Evolutionary conservation across 2,888 invertebrate species (phyloP).

Genomic region (Plebejus argus): DNA sequence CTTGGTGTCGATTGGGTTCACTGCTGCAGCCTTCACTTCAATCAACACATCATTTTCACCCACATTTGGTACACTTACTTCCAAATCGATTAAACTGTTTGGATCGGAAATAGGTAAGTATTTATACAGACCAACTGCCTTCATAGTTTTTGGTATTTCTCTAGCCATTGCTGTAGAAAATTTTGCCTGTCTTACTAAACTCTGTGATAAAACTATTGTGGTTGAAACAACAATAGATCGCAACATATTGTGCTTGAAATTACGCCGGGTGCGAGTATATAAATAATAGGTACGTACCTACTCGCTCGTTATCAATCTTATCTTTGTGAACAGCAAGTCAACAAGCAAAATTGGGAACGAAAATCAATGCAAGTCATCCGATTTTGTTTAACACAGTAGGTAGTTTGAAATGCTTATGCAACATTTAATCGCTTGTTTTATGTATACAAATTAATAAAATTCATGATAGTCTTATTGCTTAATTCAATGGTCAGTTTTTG

Average conservation of each 20-base stretch:
- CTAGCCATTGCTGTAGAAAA: slow-evolving; percentile 42
- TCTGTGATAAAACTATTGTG: neutral
- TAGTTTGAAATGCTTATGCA: neutral
- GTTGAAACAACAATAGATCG: neutral
- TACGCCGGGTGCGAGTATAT: neutral
- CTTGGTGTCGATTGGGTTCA: slow-evolving; percentile 71
- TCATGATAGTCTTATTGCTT: too few relatives aligned
- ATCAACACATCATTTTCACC: slow-evolving; percentile 60
- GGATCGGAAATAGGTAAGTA: slow-evolving; percentile 65
- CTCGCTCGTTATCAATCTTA: neutral
- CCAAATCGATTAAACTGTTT: slow-evolving; percentile 63
- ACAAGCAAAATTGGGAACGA: neutral
- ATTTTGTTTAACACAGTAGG: neutral
- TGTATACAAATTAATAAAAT: too few relatives aligned
- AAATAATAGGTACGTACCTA: neutral
- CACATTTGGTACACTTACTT: slow-evolving; percentile 58
- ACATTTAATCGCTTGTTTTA: neutral
- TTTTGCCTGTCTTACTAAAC: neutral
- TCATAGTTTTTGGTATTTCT: slow-evolving; percentile 64
- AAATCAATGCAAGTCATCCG: neutral
- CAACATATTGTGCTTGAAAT: neutral
- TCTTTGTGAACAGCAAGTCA: neutral
- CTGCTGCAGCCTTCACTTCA: slow-evolving; percentile 66
- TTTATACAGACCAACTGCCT: slow-evolving; percentile 68
- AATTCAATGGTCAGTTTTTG: too few relatives aligned